These are phyloP conservation scores for Sternarchorhynchus goeldii DNA, from an alignment of 2,797 vertebrate genomes.

Conservation along the genomic window DNA sequence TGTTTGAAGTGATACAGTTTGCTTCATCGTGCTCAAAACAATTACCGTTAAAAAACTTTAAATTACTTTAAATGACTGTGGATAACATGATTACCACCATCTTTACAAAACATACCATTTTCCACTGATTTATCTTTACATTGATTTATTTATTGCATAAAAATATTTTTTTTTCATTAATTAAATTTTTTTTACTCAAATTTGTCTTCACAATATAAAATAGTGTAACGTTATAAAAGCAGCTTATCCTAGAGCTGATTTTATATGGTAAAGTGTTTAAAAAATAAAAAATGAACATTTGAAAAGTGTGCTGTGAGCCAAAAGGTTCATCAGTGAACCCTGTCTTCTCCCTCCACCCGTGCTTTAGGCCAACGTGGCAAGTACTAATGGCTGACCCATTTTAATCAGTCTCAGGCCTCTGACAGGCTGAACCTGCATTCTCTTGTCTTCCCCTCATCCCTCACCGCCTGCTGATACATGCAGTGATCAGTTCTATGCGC, in stretches of 20 bases:
- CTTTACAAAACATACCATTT: too few species aligned
- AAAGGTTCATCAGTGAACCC: too few species aligned
- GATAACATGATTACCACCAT: background rate
- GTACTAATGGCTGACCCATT: conserved; percentile 42
- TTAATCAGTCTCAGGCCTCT: conserved; percentile 30
- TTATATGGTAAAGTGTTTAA: too few species aligned
- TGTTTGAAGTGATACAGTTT: background rate
- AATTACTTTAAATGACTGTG: background rate
- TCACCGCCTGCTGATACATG: conserved; percentile 12
- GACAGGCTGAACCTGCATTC: conserved; percentile 7
- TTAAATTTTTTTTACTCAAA: too few species aligned
- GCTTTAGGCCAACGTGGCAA: conserved; percentile 22
- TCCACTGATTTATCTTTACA: too few species aligned
- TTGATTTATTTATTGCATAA: too few species aligned
- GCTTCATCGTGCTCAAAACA: background rate
- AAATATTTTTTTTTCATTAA: too few species aligned
- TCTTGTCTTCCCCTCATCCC: background rate
- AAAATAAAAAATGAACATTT: too few species aligned
- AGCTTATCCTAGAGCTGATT: too few species aligned
- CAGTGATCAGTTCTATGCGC: conserved; percentile 13
- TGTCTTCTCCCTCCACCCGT: background rate
- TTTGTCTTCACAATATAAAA: too few species aligned
- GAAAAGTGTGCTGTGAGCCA: too few species aligned
- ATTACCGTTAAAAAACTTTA: background rate
- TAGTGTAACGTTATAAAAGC: too few species aligned